phyloP scores from a whole-genome alignment of 2,888 invertebrate genomes.

The Nymphalis polychloros region DNA sequence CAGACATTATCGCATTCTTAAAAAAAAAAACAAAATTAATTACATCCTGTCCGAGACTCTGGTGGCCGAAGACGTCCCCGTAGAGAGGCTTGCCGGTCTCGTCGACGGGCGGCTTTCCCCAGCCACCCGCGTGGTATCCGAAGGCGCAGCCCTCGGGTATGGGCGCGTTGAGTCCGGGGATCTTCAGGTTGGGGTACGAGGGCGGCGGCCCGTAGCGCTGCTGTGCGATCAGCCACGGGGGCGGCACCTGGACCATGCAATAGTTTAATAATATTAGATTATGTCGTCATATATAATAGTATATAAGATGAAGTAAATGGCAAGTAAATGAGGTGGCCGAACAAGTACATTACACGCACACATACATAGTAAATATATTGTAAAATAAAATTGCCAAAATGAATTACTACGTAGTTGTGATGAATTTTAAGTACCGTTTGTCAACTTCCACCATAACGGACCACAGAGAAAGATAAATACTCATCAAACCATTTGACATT shows the following conservation, averaged over 20 bases:
- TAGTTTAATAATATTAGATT: background rate
- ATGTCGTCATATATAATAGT: background rate
- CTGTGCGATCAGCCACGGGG: slow-evolving; percentile 98
- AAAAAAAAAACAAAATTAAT: slow-evolving; percentile 45
- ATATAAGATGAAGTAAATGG: no score
- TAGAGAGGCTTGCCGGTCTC: slow-evolving; percentile 98
- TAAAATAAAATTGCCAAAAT: no score
- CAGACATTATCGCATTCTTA: no score
- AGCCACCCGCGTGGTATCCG: slow-evolving; percentile 99
- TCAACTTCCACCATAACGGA: no score
- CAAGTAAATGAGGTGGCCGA: no score
- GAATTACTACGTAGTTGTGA: no score
- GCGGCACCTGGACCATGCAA: slow-evolving; percentile 83
- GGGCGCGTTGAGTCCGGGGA: slow-evolving; percentile 98
- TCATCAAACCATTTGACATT: no score
- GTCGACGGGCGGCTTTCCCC: slow-evolving; percentile 99
- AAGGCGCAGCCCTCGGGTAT: slow-evolving; percentile 99
- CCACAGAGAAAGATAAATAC: no score
- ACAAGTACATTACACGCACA: no score
- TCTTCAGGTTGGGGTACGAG: slow-evolving; percentile 98
- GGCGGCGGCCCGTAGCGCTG: slow-evolving; percentile 99
- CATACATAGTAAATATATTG: no score
- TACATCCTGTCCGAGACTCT: slow-evolving; percentile 86
- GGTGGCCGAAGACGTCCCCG: slow-evolving; percentile 98
- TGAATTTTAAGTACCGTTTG: no score